Base-by-base conservation (phyloP, 2,797 vertebrate genomes). In the Alectoris magna region DNA sequence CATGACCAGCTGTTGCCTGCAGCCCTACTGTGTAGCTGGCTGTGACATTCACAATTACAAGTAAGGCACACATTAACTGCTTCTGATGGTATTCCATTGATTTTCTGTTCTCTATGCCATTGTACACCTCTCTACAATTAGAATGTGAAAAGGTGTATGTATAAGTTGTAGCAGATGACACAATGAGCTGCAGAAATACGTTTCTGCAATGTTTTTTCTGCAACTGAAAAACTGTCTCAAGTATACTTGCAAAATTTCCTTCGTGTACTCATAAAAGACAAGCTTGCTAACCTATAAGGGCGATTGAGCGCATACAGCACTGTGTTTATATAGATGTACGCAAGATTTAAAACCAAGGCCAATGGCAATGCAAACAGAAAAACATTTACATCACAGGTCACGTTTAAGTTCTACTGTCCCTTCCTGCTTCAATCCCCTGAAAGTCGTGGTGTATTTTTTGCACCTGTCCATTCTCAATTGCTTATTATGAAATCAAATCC, bases 181-280 rank as follows among this genome's bases (percentile, higher is more conserved):
- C 1, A 46, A 56, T 3, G 11, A 60, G 7, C 23, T 48, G 36
- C 18, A 84, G 55, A 81, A 88, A 53, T 3, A 9, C 27, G 23
- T 56, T 92, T 46, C 24, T 74, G 18, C 3, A 8, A 11, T 34
- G n/a, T 34, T 34, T 34, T 56, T 92, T 46, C 24, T 74, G 18
- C 3, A 8, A 11, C 27, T 24, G 6, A 29, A 72, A 41, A 75
- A 27, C 17, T 0, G 0, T 3, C 2, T 46, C 8, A 36, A 48
- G 4, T 8, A 14, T 71, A 71, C 12, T 63, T 43, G 22, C 29
- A 68, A 78, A 19, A 29, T 14, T 1, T 23, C 55, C 15, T 56
- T 19, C 39, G 2, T 15, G 6, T 36, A 39, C 11, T 51, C 44
- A 27, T 3, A 46, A 36, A 67, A 62, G 44, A 62, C 43, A 8